Percentiles rank a stretch among this genome's conserved stretches.
These are phyloP conservation scores for Cryptocephalus moraei DNA, from an alignment of 2,888 invertebrate genomes.

Conservation along the genomic window DNA sequence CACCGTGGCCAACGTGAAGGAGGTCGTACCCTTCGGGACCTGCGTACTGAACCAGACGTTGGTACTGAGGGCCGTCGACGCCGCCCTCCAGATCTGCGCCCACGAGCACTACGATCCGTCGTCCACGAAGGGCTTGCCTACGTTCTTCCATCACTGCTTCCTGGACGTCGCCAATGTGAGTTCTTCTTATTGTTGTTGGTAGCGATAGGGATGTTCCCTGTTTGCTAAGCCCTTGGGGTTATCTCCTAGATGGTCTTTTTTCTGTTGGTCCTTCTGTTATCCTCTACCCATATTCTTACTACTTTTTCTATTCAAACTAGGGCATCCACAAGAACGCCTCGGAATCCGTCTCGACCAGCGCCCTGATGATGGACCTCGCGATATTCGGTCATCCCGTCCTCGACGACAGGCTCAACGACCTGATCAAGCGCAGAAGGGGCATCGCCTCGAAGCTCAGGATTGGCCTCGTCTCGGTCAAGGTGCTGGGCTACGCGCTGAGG, in stretches of 20 bases:
- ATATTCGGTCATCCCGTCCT: conserved; percentile 53
- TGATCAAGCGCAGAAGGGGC: conserved; percentile 41
- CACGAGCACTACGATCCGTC: conserved; percentile 12
- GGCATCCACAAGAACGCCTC: conserved; percentile 37
- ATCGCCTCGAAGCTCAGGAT: conserved; percentile 18
- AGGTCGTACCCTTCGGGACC: conserved; percentile 35
- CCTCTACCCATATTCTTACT: not conserved
- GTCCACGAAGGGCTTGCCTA: conserved; percentile 12
- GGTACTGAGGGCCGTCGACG: conserved; percentile 10
- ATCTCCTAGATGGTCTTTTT: too few species aligned
- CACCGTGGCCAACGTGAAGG: conserved; percentile 68
- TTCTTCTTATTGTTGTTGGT: too few species aligned
- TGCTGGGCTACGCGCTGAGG: conserved; percentile 20
- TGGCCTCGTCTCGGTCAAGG: conserved; percentile 1
- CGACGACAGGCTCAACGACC: conserved; percentile 41
- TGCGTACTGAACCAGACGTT: conserved; percentile 30
- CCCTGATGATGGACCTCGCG: conserved; percentile 49
- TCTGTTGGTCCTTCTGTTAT: too few species aligned
- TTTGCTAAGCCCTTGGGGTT: too few species aligned
- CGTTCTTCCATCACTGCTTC: conserved; percentile 31
- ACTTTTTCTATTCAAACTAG: conserved; percentile 32
- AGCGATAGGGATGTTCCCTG: too few species aligned
- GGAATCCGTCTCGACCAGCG: conserved; percentile 37
- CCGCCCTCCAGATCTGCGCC: conserved; percentile 14
- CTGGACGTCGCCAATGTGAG: conserved; percentile 26